Conservation (phyloP, 2,888 invertebrate species). For the Liopterus haemorrhoidalis region DNA sequence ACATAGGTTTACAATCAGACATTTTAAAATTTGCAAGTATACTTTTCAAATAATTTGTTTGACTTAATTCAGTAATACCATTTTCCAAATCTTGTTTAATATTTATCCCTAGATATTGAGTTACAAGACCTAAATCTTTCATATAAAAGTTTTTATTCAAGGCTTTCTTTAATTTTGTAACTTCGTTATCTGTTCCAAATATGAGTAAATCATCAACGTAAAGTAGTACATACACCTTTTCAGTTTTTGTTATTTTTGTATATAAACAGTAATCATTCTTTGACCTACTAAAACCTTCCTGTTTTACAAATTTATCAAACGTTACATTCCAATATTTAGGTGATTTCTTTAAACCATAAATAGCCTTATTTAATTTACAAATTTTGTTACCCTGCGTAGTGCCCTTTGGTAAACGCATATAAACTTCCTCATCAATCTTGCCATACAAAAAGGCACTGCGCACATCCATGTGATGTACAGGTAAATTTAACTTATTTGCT, state of each 20-base stretch:
- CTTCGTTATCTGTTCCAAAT: slow-evolving; percentile 22
- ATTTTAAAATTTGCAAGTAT: neutral
- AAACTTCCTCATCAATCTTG: slow-evolving; percentile 26
- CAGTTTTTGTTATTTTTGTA: slow-evolving; percentile 5
- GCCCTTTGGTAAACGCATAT: slow-evolving; percentile 17
- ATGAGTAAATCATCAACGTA: slow-evolving; percentile 30
- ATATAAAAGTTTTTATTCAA: no score
- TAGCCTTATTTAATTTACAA: slow-evolving; percentile 24
- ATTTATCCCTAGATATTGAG: slow-evolving; percentile 17
- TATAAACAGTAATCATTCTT: slow-evolving; percentile 24
- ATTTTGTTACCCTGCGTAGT: slow-evolving; percentile 3
- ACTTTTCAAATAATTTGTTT: slow-evolving; percentile 13
- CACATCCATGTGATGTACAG: slow-evolving; percentile 27
- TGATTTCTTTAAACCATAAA: slow-evolving; percentile 26
- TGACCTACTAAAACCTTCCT: slow-evolving; percentile 20
- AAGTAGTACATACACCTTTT: slow-evolving; percentile 23
- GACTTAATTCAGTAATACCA: slow-evolving; percentile 8
- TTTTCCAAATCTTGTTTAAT: slow-evolving; percentile 15
- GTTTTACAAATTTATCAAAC: slow-evolving; percentile 21
- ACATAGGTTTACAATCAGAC: slow-evolving; percentile 3
- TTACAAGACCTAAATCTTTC: slow-evolving; percentile 14
- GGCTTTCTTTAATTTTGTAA: slow-evolving; percentile 22
- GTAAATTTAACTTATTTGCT: slow-evolving; percentile 19
- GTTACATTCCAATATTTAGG: slow-evolving; percentile 26
- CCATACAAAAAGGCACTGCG: slow-evolving; percentile 28